These are phyloP conservation scores for Tiphia femorata DNA, from an alignment of 2,888 invertebrate species.

Conservation along the genomic window DNA sequence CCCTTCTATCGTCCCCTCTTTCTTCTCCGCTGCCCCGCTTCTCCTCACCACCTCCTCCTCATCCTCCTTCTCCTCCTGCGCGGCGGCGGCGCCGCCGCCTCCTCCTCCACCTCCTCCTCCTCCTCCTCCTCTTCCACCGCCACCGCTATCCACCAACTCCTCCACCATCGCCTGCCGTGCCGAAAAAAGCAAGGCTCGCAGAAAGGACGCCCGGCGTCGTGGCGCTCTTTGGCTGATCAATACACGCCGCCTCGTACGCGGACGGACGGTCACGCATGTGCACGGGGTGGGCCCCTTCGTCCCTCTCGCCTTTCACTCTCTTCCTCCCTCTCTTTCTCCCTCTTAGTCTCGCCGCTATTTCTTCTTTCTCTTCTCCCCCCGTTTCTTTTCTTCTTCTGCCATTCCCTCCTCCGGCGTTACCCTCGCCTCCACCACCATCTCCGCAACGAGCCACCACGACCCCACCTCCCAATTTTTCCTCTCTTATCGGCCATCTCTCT, in stretches of 20 bases:
- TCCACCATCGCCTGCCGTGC: slow-evolving; percentile 15
- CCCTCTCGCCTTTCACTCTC: too few species aligned
- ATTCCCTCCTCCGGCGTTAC: too few species aligned
- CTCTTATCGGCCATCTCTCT: too few species aligned
- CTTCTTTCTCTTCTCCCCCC: slow-evolving; percentile 27
- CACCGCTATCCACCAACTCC: not conserved
- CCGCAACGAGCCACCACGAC: too few species aligned
- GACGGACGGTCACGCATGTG: slow-evolving; percentile 68
- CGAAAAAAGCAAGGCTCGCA: slow-evolving; percentile 50
- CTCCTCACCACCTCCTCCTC: slow-evolving; percentile 41
- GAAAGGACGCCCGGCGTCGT: slow-evolving; percentile 68
- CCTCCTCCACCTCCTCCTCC: slow-evolving; percentile 41
- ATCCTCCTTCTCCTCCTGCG: slow-evolving; percentile 2
- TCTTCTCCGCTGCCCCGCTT: slow-evolving; percentile 19
- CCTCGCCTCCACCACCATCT: too few species aligned
- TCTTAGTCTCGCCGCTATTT: slow-evolving; percentile 39
- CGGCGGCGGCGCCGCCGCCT: slow-evolving; percentile 18
- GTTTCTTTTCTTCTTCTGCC: too few species aligned
- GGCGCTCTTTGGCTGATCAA: slow-evolving; percentile 69
- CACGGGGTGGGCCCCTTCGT: slow-evolving; percentile 62
- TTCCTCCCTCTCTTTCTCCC: too few species aligned
- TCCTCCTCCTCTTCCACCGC: slow-evolving; percentile 3
- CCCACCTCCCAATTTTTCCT: too few species aligned
- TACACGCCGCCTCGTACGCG: slow-evolving; percentile 68
- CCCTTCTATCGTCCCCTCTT: slow-evolving; percentile 28